phyloP scores from a whole-genome alignment of 2,797 vertebrate genomes.

The Arremon aurantiirostris region DNA sequence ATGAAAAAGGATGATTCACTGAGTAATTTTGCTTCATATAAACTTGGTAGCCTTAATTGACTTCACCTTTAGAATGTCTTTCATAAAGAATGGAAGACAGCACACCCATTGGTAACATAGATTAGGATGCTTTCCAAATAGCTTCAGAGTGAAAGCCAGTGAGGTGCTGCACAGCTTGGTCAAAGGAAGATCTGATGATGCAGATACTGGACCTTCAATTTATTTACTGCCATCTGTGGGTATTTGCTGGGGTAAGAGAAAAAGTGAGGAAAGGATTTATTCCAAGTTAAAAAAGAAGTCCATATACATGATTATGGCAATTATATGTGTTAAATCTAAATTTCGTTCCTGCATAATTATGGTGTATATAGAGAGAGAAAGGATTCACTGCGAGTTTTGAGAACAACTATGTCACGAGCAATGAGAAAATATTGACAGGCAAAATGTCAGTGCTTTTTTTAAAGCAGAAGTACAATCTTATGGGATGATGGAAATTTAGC shows the following conservation, averaged over 20 bases:
- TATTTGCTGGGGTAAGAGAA: not conserved
- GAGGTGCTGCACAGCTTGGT: not conserved
- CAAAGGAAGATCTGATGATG: not conserved
- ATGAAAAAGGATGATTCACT: slow-evolving; percentile 3
- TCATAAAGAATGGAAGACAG: not conserved
- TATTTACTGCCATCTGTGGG: not conserved
- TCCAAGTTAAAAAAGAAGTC: not conserved
- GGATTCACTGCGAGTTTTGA: slow-evolving; percentile 18
- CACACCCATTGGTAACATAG: not conserved
- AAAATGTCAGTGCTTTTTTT: slow-evolving; percentile 62
- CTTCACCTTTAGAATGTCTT: slow-evolving; percentile 24
- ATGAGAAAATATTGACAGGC: slow-evolving; percentile 53
- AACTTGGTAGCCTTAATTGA: slow-evolving; percentile 10
- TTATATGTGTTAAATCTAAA: slow-evolving; percentile 32
- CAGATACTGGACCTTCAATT: not conserved
- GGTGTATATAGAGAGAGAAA: not conserved
- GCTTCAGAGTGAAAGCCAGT: not conserved
- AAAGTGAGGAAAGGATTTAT: not conserved
- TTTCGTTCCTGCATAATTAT: slow-evolving; percentile 47
- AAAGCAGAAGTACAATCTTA: slow-evolving; percentile 8
- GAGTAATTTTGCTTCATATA: slow-evolving; percentile 3
- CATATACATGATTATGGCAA: not conserved
- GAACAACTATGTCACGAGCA: slow-evolving; percentile 50
- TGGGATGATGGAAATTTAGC: slow-evolving; percentile 2
- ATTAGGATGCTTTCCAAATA: not conserved